Conservation (phyloP, 2,113 vertebrate species). For the Lota lota region DNA sequence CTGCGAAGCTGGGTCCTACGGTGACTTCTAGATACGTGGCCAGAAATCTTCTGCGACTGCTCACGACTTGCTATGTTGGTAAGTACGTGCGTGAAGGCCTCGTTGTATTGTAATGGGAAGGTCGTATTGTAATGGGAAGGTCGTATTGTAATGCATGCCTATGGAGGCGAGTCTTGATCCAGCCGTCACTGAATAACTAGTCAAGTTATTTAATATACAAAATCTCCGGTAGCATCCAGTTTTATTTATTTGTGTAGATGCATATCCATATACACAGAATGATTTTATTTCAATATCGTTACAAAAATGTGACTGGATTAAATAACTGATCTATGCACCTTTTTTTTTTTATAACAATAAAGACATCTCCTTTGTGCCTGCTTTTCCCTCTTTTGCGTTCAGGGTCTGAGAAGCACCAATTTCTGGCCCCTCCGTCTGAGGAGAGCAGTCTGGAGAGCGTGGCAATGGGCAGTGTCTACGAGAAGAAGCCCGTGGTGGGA, state of each 20-base stretch:
- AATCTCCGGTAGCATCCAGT: too few species aligned
- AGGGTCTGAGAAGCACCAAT: conserved; percentile 88
- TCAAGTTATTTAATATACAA: too few species aligned
- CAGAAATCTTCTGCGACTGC: conserved; percentile 90
- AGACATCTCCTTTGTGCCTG: too few species aligned
- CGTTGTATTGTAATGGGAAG: not conserved
- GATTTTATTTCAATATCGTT: not conserved
- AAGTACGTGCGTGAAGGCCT: conserved; percentile 26
- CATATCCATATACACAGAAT: not conserved
- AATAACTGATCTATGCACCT: not conserved
- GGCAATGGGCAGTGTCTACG: conserved; percentile 85
- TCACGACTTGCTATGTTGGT: conserved; percentile 94
- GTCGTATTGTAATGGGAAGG: not conserved
- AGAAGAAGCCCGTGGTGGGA: conserved; percentile 85
- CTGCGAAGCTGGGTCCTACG: conserved; percentile 92
- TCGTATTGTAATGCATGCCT: not conserved
- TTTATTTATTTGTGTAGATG: too few species aligned
- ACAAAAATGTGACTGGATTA: not conserved
- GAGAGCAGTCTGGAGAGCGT: conserved; percentile 75
- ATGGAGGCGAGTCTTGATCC: too few species aligned
- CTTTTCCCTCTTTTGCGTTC: not conserved
- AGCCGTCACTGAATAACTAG: too few species aligned
- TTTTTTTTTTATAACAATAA: too few species aligned
- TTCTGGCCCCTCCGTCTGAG: conserved; percentile 68
- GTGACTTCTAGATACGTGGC: conserved; percentile 89